These are phyloP conservation scores for Ectropis crepuscularia DNA, from an alignment of 2,888 invertebrate species.

Conservation along the genomic window DNA sequence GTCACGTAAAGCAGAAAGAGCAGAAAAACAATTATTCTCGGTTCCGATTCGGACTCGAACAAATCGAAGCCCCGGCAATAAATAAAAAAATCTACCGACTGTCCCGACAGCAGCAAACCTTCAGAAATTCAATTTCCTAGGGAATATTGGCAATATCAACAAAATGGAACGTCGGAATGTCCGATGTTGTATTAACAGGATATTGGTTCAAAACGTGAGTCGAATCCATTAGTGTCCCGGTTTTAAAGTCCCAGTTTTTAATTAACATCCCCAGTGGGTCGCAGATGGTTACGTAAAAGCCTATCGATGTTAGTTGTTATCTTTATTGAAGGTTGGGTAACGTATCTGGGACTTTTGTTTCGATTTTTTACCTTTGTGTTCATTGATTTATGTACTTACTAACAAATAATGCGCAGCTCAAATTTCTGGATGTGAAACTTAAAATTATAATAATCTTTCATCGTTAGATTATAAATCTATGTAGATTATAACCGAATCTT, in stretches of 20 bases:
- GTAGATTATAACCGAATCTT: too few species aligned
- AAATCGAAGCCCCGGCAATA: slow-evolving; percentile 42
- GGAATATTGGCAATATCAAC: slow-evolving; percentile 66
- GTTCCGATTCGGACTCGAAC: slow-evolving; percentile 31
- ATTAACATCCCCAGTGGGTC: slow-evolving; percentile 55
- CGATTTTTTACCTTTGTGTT: background rate
- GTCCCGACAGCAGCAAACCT: slow-evolving; percentile 43
- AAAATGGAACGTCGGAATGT: slow-evolving; percentile 57
- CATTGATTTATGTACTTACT: too few species aligned
- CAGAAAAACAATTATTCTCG: slow-evolving; percentile 38
- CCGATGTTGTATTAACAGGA: slow-evolving; percentile 59
- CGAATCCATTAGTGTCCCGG: slow-evolving; percentile 56
- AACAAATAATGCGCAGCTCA: too few species aligned
- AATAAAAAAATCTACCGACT: slow-evolving; percentile 43
- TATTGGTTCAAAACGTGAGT: slow-evolving; percentile 58
- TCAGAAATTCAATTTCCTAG: slow-evolving; percentile 65
- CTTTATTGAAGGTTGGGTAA: slow-evolving; percentile 2
- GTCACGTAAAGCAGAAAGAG: slow-evolving; percentile 22
- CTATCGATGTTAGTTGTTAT: slow-evolving; percentile 33
- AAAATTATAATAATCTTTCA: too few species aligned
- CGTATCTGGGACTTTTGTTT: background rate
- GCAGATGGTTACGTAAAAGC: slow-evolving; percentile 35
- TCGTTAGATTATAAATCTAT: too few species aligned
- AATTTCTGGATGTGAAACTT: too few species aligned
- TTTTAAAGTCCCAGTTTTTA: slow-evolving; percentile 53